Evolutionary conservation across 2,888 invertebrate species (phyloP), one percentile per base, ranked within the genome.

Genomic region (Dermolepida albohirtum): DNA sequence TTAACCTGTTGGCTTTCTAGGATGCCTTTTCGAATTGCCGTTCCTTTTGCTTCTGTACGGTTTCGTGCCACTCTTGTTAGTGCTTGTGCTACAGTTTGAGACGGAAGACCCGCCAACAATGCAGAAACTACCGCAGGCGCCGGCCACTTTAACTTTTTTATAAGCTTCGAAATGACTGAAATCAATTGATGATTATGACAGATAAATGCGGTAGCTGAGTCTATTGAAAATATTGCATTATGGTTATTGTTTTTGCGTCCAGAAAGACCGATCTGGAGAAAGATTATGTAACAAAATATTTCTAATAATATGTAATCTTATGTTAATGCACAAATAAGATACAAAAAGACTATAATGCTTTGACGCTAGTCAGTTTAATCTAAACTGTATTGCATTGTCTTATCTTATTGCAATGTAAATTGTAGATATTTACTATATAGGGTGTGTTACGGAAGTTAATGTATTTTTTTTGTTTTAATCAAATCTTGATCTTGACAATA

Each of bases 1-100:
- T 74, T 78, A 79, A 80, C 80, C 77, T 79, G 79, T 75, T 72
- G 74, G 74, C 73, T 71, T 76, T 57, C 57, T 74, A 74, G 74
- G 76, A 73, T 78, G 75, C 81, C 81, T 79, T 82, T 80, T 80
- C 80, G 41, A 66, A 40, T 47, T 55, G 34, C 59, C 16, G 43
- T 47, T 62, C 59, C 43, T 62, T 62, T 62, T 47, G 47, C 59
- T 47, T 34, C 39, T 39, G 39, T 47, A 22, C 47, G 47, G 14
- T 17, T 57, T 43, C 47, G 59, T 62, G 34, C 17, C 47, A 47
- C 59, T 62, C 47, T 62, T 47, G 59, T 62, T 62, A 62, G 59
- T 62, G 47, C 34, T 34, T 34, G 34, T 34, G 34, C 59, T 47
- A 47, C 59, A 29, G 34, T 62, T 47, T 39, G 47, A 62, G 47